These are phyloP conservation scores for Epizoanthus ramosus DNA, from an alignment of 92 coral and sea anemone species.

Conservation along the genomic window DNA sequence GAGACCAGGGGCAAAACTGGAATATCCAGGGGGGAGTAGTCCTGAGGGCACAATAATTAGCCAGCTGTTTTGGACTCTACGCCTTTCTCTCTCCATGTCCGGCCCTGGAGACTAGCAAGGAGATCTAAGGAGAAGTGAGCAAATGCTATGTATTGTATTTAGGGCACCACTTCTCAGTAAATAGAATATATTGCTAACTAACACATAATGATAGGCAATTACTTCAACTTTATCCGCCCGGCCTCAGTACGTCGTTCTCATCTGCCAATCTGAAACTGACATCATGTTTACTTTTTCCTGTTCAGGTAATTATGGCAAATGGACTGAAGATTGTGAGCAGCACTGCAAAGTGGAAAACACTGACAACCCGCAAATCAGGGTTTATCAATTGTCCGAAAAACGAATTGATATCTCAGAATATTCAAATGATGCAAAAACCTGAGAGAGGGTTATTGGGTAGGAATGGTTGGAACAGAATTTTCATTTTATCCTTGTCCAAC, in stretches of 20 bases:
- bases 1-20: too few relatives aligned
- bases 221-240: slow-evolving; percentile 59
- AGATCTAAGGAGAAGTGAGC: too few relatives aligned
- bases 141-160: too few relatives aligned
- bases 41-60: too few relatives aligned
- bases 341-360: slow-evolving; percentile 1
- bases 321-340: slow-evolving; percentile 65
- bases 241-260: slow-evolving; percentile 36
- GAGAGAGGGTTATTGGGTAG: slow-evolving; percentile 88
- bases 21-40: too few relatives aligned
- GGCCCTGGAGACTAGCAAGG: too few relatives aligned
- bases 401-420: slow-evolving; percentile 56
- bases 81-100: too few relatives aligned
- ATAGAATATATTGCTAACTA: too few relatives aligned
- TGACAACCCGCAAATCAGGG: slow-evolving; percentile 69
- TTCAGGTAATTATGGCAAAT: slow-evolving; percentile 65
- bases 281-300: slow-evolving; percentile 37
- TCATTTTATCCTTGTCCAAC: slow-evolving; percentile 71
- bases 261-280: slow-evolving; percentile 49
- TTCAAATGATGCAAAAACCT: slow-evolving; percentile 55
- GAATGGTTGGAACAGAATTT: slow-evolving; percentile 48
- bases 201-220: too few relatives aligned
- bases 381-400: slow-evolving; percentile 54
- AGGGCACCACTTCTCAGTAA: too few relatives aligned
- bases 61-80: too few relatives aligned